Evolutionary conservation across 1,140 invertebrate species (phyloP).

Genomic region (Lepidurus couesii): DNA sequence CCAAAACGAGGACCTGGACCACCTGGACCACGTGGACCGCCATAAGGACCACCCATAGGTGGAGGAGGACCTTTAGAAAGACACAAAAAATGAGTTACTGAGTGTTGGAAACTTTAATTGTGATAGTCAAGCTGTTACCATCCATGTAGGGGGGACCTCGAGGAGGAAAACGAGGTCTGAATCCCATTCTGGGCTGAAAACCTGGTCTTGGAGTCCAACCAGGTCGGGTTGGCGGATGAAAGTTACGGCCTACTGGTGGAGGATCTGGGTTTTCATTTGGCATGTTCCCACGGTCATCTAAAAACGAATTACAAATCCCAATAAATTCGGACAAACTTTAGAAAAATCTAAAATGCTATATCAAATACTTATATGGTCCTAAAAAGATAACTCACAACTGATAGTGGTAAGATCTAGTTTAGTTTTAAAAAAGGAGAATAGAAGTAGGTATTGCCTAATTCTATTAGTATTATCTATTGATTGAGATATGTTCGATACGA

Average conservation of each 20-base stretch:
- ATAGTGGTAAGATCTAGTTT: too few species aligned
- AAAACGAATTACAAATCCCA: not conserved
- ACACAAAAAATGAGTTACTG: not conserved
- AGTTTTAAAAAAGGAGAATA: too few species aligned
- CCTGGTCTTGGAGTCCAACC: not conserved
- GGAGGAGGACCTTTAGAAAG: not conserved
- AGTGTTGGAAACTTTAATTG: too few species aligned
- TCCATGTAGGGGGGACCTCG: not conserved
- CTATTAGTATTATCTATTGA: too few species aligned
- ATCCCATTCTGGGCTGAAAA: constrained; percentile 5
- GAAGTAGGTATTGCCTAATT: too few species aligned
- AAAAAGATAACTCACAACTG: too few species aligned
- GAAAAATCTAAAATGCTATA: too few species aligned
- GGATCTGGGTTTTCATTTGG: not conserved
- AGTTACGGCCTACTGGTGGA: not conserved
- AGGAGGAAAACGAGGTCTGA: not conserved
- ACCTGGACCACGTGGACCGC: constrained; percentile 16
- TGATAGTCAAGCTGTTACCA: not conserved
- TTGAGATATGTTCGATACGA: too few species aligned
- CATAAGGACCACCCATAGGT: not conserved
- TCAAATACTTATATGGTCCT: too few species aligned
- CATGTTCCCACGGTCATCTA: not conserved
- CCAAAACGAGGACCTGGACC: not conserved
- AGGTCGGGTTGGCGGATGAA: not conserved
- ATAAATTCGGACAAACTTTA: too few species aligned